Evolutionary conservation across 2,888 invertebrate genomes (phyloP), one percentile per base, ranked within the genome.

Genomic region (Patella pellucida): DNA sequence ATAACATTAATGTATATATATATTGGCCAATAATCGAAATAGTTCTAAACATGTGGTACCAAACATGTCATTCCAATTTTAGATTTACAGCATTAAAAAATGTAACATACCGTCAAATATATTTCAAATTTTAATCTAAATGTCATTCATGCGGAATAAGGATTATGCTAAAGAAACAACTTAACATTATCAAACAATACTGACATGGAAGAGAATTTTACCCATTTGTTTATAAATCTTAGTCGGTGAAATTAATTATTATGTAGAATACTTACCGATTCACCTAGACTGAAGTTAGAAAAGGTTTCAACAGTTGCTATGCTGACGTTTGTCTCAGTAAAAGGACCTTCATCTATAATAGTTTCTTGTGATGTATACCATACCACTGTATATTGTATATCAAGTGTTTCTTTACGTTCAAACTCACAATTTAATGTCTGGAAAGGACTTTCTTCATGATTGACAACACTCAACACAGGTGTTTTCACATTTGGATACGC

Each of bases 341-440:
- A 72, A 1, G 76, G 78, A 54, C 74, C 74, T 11, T 31, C 41
- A 52, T 70, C 74, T n/a, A 23, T 52, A 12, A 75, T 54, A 7
- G 68, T 67, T 23, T 68, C 62, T 12, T 52, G 41, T 9, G 70
- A 73, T 41, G 74, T 72, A 14, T 67, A 54, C 78, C 78, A 78
- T 23, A 56, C 41, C 1, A 76, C 74, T 62, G 23, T 74, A 73
- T 76, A 78, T 15, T 69, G 72, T 1, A 76, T 62, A 14, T 41
- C 74, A 7, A 15, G 54, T 1, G 31, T 70, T 1, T 68, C 62
- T 7, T 51, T 51, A n/a, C 50, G 69, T 50, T 68, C 71, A 23
- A 74, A 74, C 14, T 71, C 69, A 74, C 81, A 81, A 14, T 62
- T 67, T 14, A 77, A 52, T n/a, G 71, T 27, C 72, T 80, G 80